Evolutionary conservation across 2,797 vertebrate species (phyloP), one percentile per base, ranked within the genome.

Genomic region (Tamandua tetradactyla): DNA sequence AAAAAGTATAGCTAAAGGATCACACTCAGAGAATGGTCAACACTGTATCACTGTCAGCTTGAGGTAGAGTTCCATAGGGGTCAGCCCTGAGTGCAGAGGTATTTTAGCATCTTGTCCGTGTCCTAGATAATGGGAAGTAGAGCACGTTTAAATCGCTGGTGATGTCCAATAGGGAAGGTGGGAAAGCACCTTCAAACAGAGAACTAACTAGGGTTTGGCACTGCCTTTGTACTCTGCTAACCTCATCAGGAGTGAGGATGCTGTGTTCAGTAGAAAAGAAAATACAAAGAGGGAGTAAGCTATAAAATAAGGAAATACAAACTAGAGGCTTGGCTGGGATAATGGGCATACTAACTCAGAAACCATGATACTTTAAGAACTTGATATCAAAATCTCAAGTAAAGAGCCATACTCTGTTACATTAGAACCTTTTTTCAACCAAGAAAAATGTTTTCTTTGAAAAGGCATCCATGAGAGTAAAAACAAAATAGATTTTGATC

Each of bases 111-210:
- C 20, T 20, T 84, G 40, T 35, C 40, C 9, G 1, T 32, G 64
- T 79, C 49, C 79, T 89, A 89, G 52, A 87, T 69, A 85, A 68
- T 64, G 49, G 5, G 71, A 94, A 83, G 32, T 76, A 35, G 75
- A 94, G 64, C 69, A 88, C 42, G 69, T 30, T 68, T 55, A 57
- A 82, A 37, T 44, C 76, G 76, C n/a, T 78, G 0, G 13, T n/a
- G 32, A 75, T 15, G 30, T 42, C 13, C 49, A 49, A 15, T 3
- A 89, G n/a, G n/a, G 27, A 81, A 7, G 5, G 40, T 23, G 11
- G 42, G 40, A 44, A 68, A 94, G 62, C 22, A 49, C 37, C 35
- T 57, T 81, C 17, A 37, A 30, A 68, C 0, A 61, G 20, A 42
- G 78, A 81, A 89, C 12, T 57, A 81, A 89, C 12, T 57, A n/a